Evolutionary conservation across 2,113 vertebrate genomes (phyloP).

Genomic region (Vicugna pacos): DNA sequence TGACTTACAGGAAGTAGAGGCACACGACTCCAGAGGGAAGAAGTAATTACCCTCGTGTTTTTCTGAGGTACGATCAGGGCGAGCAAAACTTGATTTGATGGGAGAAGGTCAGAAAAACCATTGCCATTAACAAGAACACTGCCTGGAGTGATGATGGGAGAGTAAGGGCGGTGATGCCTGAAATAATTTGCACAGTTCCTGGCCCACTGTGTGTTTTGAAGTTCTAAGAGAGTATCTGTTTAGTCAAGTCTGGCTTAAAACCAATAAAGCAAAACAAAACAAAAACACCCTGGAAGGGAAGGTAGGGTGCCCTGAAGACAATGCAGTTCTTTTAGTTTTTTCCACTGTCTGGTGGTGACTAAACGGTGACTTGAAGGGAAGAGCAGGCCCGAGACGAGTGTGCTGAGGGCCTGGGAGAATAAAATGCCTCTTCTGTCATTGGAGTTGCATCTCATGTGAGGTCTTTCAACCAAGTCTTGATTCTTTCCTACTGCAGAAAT

Average conservation of each 20-base stretch:
- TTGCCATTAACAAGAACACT: accelerated
- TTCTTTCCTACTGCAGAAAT: not conserved
- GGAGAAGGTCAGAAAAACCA: not conserved
- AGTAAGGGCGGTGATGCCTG: not conserved
- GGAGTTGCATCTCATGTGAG: accelerated
- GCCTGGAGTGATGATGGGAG: accelerated
- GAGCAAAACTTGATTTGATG: too few species aligned
- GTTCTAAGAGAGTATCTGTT: too few species aligned
- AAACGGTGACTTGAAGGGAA: accelerated
- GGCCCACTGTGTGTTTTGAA: too few species aligned
- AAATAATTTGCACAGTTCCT: accelerated
- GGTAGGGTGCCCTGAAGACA: accelerated
- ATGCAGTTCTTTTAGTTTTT: accelerated
- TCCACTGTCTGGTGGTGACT: accelerated
- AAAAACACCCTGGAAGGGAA: not conserved
- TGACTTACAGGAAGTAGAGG: not conserved
- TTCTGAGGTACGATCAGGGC: too few species aligned
- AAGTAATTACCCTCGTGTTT: not conserved
- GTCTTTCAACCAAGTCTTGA: not conserved
- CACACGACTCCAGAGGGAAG: accelerated
- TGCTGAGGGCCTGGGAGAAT: accelerated
- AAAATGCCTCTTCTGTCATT: accelerated
- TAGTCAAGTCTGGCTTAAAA: not conserved
- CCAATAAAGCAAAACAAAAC: not conserved
- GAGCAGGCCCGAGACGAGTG: accelerated